Conservation (phyloP, 1,140 invertebrate species). For the Drosophila pseudoobscura region DNA sequence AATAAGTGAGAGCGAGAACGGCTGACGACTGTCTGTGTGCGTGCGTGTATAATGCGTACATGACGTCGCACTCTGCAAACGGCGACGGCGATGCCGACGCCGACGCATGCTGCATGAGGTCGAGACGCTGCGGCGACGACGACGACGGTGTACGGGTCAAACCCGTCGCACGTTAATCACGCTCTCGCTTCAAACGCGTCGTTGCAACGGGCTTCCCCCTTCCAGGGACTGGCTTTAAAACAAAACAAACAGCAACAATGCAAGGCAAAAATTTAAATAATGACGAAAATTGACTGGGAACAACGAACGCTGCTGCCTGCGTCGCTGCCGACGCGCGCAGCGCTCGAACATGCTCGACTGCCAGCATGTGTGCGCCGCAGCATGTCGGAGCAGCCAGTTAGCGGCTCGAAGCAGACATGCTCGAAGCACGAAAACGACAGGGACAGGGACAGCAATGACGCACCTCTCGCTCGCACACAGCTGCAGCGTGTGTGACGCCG, state of each 20-base stretch:
- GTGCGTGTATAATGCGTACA: conserved; percentile 14
- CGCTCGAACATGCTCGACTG: conserved; percentile 1
- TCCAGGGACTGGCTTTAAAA: too few relatives aligned
- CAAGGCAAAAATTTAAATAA: conserved; percentile 30
- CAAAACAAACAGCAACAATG: too few relatives aligned
- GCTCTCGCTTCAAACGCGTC: conserved; percentile 40
- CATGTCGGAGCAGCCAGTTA: background rate
- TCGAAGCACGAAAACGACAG: conserved; percentile 53
- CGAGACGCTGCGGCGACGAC: conserved; percentile 4
- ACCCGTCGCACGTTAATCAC: conserved; percentile 68
- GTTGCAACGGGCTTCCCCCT: background rate
- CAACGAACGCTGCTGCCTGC: background rate
- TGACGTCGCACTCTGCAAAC: background rate
- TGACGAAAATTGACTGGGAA: conserved; percentile 9
- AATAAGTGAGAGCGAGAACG: conserved; percentile 46
- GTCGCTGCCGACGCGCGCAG: too few relatives aligned
- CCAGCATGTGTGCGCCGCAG: conserved; percentile 6
- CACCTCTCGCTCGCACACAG: conserved; percentile 5
- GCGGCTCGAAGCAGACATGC: background rate
- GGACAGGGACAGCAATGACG: conserved; percentile 44
- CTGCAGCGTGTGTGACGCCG: conserved; percentile 36
- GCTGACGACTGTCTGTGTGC: conserved; percentile 22
- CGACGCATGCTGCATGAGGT: conserved; percentile 6
- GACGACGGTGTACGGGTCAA: conserved; percentile 39
- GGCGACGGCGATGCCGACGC: background rate